These are phyloP conservation scores for Cheirogaleus major DNA, from an alignment of 2,797 vertebrate genomes.

Conservation along the genomic window DNA sequence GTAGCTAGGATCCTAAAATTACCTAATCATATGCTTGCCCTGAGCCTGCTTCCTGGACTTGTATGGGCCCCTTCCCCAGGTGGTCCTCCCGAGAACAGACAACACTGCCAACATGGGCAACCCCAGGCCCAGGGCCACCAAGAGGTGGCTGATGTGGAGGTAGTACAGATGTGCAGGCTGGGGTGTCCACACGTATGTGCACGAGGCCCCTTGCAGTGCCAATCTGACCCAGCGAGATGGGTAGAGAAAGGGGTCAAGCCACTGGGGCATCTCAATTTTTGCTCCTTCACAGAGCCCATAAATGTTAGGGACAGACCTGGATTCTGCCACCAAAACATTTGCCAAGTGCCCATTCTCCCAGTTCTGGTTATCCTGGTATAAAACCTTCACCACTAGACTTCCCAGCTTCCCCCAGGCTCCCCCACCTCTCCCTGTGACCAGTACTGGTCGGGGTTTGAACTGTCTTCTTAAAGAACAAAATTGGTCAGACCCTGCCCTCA, in stretches of 20 bases:
- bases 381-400: background rate
- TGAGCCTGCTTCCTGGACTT: background rate
- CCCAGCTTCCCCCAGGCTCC: background rate
- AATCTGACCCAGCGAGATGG: background rate
- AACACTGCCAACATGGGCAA: rapidly evolving
- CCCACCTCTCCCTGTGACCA: background rate
- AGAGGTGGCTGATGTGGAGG: background rate
- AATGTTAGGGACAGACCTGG: background rate
- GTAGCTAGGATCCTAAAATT: background rate
- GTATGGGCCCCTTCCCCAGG: background rate
- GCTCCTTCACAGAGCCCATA: background rate
- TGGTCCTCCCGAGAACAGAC: background rate
- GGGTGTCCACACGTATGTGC: rapidly evolving
- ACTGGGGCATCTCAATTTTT: background rate
- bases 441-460: background rate
- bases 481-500: background rate
- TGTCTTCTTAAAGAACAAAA: background rate
- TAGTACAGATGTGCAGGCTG: background rate
- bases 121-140: background rate
- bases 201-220: rapidly evolving
- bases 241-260: background rate
- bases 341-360: background rate
- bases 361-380: background rate
- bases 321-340: background rate
- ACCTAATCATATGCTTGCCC: background rate